phyloP scores from a whole-genome alignment of 2,797 vertebrate genomes.

The Hydrolagus colliei region DNA sequence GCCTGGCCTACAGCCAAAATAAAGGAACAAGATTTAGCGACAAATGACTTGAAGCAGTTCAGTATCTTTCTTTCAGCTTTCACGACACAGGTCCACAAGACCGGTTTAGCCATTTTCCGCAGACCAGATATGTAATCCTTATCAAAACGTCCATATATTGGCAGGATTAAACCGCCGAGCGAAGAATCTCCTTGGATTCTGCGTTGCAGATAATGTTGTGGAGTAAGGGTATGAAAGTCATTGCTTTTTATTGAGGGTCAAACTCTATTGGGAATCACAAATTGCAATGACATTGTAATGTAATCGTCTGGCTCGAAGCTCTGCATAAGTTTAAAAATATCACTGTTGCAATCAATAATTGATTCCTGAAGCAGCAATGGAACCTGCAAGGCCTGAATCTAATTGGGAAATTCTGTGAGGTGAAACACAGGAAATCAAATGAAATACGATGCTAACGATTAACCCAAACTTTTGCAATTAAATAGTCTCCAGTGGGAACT shows the following conservation, averaged over 20 bases:
- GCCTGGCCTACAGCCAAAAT: not conserved
- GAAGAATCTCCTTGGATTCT: not conserved
- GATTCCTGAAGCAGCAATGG: not conserved
- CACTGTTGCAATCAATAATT: constrained; percentile 8
- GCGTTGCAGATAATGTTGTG: not conserved
- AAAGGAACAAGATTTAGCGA: not conserved
- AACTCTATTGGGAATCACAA: not conserved
- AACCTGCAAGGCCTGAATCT: constrained; percentile 9
- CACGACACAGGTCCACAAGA: no score
- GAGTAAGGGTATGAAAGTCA: not conserved
- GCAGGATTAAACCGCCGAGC: no score
- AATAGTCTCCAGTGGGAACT: not conserved
- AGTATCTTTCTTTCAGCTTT: no score
- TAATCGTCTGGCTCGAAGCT: not conserved
- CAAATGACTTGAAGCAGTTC: no score
- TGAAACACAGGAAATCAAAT: not conserved
- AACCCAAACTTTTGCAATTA: not conserved
- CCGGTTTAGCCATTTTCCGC: no score
- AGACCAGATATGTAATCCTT: no score
- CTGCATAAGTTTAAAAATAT: constrained; percentile 18
- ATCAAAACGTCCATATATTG: no score
- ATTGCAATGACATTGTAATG: not conserved
- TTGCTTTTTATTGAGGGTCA: not conserved
- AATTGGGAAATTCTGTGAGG: not conserved
- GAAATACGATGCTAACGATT: not conserved